Evolutionary conservation across 64 coral and sea anemone genomes (phyloP), one percentile per base, ranked within the genome.

Genomic region (Stylophora pistillata): DNA sequence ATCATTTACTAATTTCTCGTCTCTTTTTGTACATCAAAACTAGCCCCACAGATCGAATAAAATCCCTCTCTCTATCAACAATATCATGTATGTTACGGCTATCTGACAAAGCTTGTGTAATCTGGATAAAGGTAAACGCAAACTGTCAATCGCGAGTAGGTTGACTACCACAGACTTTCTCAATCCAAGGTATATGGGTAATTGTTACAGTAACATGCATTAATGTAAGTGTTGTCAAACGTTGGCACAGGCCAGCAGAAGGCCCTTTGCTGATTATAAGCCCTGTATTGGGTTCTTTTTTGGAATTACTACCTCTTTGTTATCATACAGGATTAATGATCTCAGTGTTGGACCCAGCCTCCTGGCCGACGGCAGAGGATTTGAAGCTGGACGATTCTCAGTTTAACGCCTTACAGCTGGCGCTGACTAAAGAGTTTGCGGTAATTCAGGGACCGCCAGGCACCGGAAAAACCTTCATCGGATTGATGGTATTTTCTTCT

Each of bases 401-500:
- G 54, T 21, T 92, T 13, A 74, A 92, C 2, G 90, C 90, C 31
- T 75, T 92, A 52, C 85, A 87, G 64, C 79, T 92, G 75, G 90
- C 90, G 62, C 74, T 92, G 21, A 92, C 90, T 53, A 92, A 92
- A 71, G 90, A 92, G 31, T 92, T 92, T 21, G 83, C 83, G 2
- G 74, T 92, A 2, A 87, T 92, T 56, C 90, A 92, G 28, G 90
- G 90, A 61, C 90, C 90, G 6, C 89, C 89, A 3, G 89, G 89
- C 25, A 91, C 89, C 21, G 89, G 89, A 1, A 91, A 91, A 76
- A 92, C 90, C 9, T 73, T 79, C 83, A 86, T 92, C 73, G 90
- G 91, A 58, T 53, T 93, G 25, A 93, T 88, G 91, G 91, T 93
- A 86, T 62, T 11, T n/a, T 6, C 31, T 17, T 28, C 1, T 11